Percentiles rank a stretch among this genome's conserved stretches.
Conservation (phyloP, 2,797 vertebrate genomes). For the Emys orbicularis region DNA sequence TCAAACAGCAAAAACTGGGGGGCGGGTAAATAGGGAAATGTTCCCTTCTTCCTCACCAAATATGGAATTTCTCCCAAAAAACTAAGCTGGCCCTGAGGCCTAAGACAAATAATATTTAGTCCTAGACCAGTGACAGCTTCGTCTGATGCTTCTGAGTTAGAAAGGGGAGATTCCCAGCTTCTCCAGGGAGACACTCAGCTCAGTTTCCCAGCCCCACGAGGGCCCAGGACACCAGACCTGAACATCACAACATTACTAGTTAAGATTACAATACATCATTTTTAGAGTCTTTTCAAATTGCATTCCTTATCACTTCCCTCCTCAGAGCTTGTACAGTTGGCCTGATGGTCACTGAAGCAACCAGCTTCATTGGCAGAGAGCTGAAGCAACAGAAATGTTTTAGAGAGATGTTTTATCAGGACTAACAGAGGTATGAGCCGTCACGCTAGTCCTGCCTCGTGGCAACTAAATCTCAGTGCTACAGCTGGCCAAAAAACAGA, state of each 20-base stretch:
- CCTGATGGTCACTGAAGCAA: background rate
- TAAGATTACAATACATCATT: no score
- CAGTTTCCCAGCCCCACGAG: background rate
- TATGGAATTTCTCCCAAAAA: background rate
- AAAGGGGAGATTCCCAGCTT: background rate
- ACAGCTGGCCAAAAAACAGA: rapidly evolving
- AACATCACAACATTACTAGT: background rate
- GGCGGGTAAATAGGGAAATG: background rate
- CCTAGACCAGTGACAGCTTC: background rate
- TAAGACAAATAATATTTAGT: background rate
- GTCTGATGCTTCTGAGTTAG: background rate
- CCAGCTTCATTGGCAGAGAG: rapidly evolving
- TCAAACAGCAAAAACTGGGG: background rate
- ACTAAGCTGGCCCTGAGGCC: background rate
- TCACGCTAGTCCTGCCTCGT: background rate
- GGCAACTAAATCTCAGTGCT: rapidly evolving
- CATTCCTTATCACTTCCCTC: background rate
- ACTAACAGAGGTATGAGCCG: background rate
- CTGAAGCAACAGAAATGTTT: background rate
- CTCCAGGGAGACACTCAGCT: background rate
- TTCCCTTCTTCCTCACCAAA: background rate
- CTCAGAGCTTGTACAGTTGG: rapidly evolving
- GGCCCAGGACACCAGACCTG: background rate
- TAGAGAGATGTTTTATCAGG: no score
- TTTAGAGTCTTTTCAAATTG: no score